Percentiles rank a stretch among this genome's conserved stretches.
Conservation (phyloP, 2,113 vertebrate genomes). For the Cochlearius cochlearius region DNA sequence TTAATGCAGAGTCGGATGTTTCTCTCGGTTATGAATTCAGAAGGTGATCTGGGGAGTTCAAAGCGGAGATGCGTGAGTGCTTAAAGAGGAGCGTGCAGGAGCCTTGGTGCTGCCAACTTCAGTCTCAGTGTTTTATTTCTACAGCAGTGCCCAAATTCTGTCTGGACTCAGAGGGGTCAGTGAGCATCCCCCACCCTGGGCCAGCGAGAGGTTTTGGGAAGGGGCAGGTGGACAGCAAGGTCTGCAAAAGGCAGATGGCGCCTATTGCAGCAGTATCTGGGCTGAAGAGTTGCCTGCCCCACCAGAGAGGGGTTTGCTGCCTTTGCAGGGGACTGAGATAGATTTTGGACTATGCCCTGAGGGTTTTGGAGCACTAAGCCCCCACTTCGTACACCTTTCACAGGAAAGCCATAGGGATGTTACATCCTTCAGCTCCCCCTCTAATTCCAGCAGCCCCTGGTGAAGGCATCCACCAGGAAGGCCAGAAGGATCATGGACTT, state of each 20-base stretch:
- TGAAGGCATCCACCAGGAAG: background rate
- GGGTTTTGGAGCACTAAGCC: background rate
- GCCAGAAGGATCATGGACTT: background rate
- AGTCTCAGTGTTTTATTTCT: background rate
- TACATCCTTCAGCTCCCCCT: background rate
- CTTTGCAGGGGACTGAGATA: background rate
- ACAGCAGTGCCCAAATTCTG: background rate
- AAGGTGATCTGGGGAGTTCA: background rate
- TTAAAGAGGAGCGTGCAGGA: background rate
- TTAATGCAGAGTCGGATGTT: background rate
- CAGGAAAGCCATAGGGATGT: background rate
- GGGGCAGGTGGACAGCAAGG: background rate
- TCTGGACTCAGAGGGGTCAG: background rate
- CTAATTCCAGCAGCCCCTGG: background rate
- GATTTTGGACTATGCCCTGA: background rate
- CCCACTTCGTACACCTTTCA: background rate
- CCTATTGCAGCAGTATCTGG: rapidly evolving
- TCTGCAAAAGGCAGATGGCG: background rate
- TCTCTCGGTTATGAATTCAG: background rate
- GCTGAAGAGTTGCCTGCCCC: background rate
- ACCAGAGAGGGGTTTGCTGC: background rate
- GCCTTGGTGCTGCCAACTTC: background rate
- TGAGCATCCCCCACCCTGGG: rapidly evolving
- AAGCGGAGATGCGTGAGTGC: background rate
- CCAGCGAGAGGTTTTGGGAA: background rate